Evolutionary conservation across 2,888 invertebrate genomes (phyloP).

Genomic region (Capitulum mitella): DNA sequence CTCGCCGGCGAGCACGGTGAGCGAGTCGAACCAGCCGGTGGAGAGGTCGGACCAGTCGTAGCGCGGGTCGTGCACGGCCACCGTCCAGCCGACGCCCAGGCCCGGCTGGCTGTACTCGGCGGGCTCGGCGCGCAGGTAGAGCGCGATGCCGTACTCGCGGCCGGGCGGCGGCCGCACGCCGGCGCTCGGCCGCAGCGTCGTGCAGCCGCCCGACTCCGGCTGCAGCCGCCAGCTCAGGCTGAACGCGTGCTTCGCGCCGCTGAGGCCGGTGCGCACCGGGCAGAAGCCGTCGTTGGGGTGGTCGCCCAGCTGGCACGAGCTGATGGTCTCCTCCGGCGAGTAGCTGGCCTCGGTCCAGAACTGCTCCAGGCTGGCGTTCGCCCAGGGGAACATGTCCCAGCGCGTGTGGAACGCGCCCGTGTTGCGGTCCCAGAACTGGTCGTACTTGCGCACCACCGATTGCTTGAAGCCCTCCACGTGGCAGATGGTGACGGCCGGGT

Average conservation of each 20-base stretch:
- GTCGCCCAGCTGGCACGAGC: conserved; percentile 12
- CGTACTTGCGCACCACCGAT: not conserved
- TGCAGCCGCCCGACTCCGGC: conserved; percentile 4
- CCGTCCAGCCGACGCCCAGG: conserved; percentile 5
- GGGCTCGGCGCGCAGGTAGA: not conserved
- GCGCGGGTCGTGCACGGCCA: conserved; percentile 3
- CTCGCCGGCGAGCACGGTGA: not conserved
- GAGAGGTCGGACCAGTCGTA: conserved; percentile 10
- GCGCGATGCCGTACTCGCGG: not conserved
- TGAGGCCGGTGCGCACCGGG: not conserved
- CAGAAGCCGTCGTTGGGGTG: not conserved
- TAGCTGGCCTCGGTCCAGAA: conserved; percentile 10
- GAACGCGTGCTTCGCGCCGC: not conserved
- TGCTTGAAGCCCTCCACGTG: conserved; percentile 22
- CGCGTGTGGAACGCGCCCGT: not conserved
- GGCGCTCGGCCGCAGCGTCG: conserved; percentile 12
- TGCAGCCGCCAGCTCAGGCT: not conserved
- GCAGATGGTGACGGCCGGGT: conserved; percentile 16
- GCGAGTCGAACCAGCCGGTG: conserved; percentile 7
- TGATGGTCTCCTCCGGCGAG: conserved; percentile 8
- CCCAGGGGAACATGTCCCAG: not conserved
- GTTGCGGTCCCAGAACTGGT: not conserved
- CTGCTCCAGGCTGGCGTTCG: not conserved
- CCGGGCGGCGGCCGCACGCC: not conserved
- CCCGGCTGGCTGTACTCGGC: not conserved